Evolutionary conservation across 1,140 invertebrate species (phyloP).

Genomic region (Caenorhabditis tropicalis): DNA sequence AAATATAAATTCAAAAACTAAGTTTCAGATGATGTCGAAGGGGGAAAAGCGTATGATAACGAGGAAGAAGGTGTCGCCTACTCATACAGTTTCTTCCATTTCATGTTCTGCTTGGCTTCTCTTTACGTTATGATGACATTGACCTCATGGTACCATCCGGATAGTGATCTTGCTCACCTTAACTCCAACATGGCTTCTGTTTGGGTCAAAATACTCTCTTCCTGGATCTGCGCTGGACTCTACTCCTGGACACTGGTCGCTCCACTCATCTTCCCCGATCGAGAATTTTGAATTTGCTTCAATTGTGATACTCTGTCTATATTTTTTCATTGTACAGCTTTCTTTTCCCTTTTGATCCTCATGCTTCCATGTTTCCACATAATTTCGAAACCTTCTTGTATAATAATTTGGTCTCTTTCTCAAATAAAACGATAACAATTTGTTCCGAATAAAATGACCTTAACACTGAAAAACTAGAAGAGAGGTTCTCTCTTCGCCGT

Average conservation of each 20-base stretch:
- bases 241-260: slow-evolving; percentile 95
- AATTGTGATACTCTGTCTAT: background rate
- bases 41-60: slow-evolving; percentile 41
- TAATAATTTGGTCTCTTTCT: background rate
- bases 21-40: slow-evolving; percentile 45
- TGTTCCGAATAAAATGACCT: too few species aligned
- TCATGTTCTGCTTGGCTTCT: slow-evolving; percentile 92
- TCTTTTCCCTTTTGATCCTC: background rate
- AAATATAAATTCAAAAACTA: background rate
- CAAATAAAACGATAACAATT: too few species aligned
- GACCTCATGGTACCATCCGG: slow-evolving; percentile 92
- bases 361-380: background rate
- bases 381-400: background rate
- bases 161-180: slow-evolving; percentile 74
- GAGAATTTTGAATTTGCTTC: slow-evolving; percentile 80
- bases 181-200: slow-evolving; percentile 90
- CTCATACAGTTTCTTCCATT: slow-evolving; percentile 96
- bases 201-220: slow-evolving; percentile 97
- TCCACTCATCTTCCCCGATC: slow-evolving; percentile 83
- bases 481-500: too few species aligned
- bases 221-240: slow-evolving; percentile 88
- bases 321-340: background rate
- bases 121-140: slow-evolving; percentile 99
- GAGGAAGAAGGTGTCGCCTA: slow-evolving; percentile 82
- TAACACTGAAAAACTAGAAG: too few species aligned